Conservation (phyloP, 2,888 invertebrate species). For the Eristalinus sepulchralis region DNA sequence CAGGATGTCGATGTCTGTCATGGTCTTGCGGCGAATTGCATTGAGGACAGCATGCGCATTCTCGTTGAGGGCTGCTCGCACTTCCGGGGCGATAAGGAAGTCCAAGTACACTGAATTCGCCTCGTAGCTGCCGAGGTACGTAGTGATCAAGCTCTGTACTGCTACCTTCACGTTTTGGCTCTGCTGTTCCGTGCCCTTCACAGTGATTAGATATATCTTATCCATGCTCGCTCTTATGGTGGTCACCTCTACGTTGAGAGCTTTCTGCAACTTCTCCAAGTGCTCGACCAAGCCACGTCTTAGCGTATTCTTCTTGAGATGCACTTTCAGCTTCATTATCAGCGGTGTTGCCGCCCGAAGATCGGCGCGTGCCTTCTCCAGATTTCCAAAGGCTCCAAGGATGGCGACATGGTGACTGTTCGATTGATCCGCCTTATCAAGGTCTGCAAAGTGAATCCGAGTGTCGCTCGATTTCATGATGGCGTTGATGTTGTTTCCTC, state of each 20-base stretch:
- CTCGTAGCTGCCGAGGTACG: slow-evolving; percentile 82
- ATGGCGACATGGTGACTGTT: slow-evolving; percentile 99
- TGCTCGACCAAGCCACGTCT: slow-evolving; percentile 88
- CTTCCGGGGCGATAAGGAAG: neutral
- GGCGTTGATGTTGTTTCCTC: slow-evolving; percentile 85
- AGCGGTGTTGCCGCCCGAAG: slow-evolving; percentile 94
- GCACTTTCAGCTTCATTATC: slow-evolving; percentile 95
- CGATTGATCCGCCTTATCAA: slow-evolving; percentile 80
- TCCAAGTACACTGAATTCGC: slow-evolving; percentile 87
- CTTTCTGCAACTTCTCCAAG: slow-evolving; percentile 81
- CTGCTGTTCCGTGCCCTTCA: slow-evolving; percentile 95
- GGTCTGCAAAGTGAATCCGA: slow-evolving; percentile 98
- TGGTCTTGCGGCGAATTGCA: neutral
- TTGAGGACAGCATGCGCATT: neutral
- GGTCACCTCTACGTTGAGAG: slow-evolving; percentile 92
- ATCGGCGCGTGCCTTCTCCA: slow-evolving; percentile 92
- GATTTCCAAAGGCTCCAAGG: slow-evolving; percentile 93
- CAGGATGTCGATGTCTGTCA: neutral
- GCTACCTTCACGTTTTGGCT: slow-evolving; percentile 93
- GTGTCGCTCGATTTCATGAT: slow-evolving; percentile 98
- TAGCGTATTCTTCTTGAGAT: slow-evolving; percentile 87
- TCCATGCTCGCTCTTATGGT: slow-evolving; percentile 86
- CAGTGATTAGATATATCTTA: slow-evolving; percentile 86
- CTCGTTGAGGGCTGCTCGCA: neutral
- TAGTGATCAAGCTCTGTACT: slow-evolving; percentile 88